Conservation (phyloP, 1,140 invertebrate genomes). For the Colletes gigas region DNA sequence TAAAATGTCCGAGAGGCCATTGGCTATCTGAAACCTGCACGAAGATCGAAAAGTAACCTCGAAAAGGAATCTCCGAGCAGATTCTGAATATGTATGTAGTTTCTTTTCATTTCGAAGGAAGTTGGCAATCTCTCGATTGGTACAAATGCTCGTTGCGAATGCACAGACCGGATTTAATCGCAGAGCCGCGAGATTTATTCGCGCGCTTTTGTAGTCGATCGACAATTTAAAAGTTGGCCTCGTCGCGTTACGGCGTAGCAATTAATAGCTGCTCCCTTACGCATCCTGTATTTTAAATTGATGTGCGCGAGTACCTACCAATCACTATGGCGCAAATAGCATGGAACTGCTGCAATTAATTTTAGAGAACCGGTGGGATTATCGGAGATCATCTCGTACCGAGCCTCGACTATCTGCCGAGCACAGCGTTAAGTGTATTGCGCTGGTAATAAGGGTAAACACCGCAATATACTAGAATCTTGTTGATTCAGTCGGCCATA, state of each 20-base stretch:
- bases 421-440: slow-evolving; percentile 21
- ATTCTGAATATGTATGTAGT: not conserved
- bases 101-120: not conserved
- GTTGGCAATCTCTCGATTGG: not conserved
- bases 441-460: slow-evolving; percentile 17
- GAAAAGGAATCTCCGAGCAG: not conserved
- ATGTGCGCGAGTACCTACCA: slow-evolving; percentile 16
- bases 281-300: slow-evolving; percentile 4
- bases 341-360: slow-evolving; percentile 38
- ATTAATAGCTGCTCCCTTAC: slow-evolving; percentile 25
- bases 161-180: not conserved
- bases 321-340: slow-evolving; percentile 20
- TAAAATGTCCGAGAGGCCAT: slow-evolving; percentile 7
- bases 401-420: slow-evolving; percentile 7
- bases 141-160: not conserved
- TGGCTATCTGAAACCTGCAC: slow-evolving; percentile 8
- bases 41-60: not conserved
- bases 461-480: not conserved
- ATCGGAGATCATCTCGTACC: slow-evolving; percentile 14
- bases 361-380: slow-evolving; percentile 32
- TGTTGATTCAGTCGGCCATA: not conserved
- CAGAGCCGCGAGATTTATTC: not conserved
- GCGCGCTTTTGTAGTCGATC: not conserved
- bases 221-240: slow-evolving; percentile 4
- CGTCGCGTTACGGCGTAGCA: not conserved